A percentile compares a stretch with the other conserved stretches of the same genome.
Conservation (phyloP, 2,888 invertebrate species). For the Habroteleia sp. region DNA sequence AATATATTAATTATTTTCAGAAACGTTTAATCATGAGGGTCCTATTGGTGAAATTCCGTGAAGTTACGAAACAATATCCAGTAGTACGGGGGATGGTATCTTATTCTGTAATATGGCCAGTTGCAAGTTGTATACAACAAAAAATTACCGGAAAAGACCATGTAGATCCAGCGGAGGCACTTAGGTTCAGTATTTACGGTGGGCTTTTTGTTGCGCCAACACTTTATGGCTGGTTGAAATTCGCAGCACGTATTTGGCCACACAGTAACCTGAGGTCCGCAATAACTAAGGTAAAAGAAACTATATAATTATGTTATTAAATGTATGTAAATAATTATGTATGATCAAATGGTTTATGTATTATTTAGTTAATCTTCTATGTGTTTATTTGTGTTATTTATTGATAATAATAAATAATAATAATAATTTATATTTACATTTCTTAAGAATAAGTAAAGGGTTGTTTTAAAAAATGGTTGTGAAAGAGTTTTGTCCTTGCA, state of each 20-base stretch:
- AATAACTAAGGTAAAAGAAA: slow-evolving; percentile 85
- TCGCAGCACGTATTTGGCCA: slow-evolving; percentile 90
- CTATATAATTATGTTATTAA: too few relatives aligned
- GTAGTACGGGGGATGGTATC: slow-evolving; percentile 84
- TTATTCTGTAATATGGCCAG: slow-evolving; percentile 84
- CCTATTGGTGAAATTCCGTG: slow-evolving; percentile 79
- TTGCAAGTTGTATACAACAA: slow-evolving; percentile 84
- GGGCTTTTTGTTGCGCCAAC: slow-evolving; percentile 91
- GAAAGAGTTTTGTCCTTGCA: too few relatives aligned
- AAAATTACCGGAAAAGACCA: slow-evolving; percentile 77
- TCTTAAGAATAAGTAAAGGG: too few relatives aligned
- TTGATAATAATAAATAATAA: too few relatives aligned
- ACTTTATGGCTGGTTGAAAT: slow-evolving; percentile 89
- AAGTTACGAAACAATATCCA: slow-evolving; percentile 82
- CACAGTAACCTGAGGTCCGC: slow-evolving; percentile 86
- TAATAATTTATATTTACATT: too few relatives aligned
- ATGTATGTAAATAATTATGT: too few relatives aligned
- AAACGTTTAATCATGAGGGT: slow-evolving; percentile 69
- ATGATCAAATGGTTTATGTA: too few relatives aligned
- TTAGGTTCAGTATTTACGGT: slow-evolving; percentile 90
- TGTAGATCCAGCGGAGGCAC: slow-evolving; percentile 82
- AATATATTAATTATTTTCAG: slow-evolving; percentile 26
- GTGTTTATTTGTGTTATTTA: too few relatives aligned
- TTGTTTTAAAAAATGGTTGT: too few relatives aligned
- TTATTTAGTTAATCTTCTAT: too few relatives aligned